phyloP scores from a whole-genome alignment of 2,113 vertebrate genomes.

The Caloenas nicobarica region DNA sequence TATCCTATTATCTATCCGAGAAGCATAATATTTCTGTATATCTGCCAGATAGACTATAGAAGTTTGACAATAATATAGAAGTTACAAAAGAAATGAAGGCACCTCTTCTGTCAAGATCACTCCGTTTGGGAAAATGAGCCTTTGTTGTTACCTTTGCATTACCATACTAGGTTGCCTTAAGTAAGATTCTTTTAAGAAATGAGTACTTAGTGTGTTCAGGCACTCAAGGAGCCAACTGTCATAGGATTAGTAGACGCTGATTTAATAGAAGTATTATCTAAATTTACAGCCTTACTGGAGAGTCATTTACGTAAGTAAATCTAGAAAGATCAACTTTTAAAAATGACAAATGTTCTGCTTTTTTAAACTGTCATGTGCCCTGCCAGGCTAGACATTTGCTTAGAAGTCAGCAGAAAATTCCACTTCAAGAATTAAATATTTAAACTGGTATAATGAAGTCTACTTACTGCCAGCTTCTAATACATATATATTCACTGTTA shows the following conservation, averaged over 20 bases:
- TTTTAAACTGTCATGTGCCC: background rate
- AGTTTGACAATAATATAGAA: background rate
- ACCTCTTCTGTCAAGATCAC: background rate
- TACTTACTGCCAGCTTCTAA: background rate
- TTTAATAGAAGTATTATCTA: background rate
- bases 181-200: background rate
- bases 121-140: background rate
- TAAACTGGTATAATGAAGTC: background rate
- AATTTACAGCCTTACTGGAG: background rate
- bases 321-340: background rate
- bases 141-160: background rate
- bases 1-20: background rate
- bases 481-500: background rate
- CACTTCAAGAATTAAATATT: background rate
- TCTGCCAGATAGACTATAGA: background rate
- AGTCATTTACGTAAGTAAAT: background rate
- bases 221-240: background rate
- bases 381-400: background rate
- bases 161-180: background rate
- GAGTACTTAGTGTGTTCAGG: background rate
- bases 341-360: background rate
- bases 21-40: background rate
- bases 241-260: background rate
- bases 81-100: background rate
- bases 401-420: background rate